Conservation (phyloP, 2,888 invertebrate genomes). For the Tinea pellionella region DNA sequence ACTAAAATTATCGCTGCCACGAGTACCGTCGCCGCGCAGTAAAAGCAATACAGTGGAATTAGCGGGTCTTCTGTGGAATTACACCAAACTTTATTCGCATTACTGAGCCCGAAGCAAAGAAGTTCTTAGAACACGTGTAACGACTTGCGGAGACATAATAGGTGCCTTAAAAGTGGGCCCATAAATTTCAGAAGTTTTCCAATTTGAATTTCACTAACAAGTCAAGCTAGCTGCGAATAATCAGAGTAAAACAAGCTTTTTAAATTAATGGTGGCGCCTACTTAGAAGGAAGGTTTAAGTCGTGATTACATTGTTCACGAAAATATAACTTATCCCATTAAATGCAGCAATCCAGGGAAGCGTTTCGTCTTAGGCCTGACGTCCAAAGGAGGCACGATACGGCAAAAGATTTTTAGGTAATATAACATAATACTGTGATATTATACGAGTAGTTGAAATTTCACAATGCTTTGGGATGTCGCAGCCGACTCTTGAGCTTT, state of each 20-base stretch:
- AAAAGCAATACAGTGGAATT: slow-evolving; percentile 12
- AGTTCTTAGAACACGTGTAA: slow-evolving; percentile 28
- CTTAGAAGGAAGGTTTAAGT: not conserved
- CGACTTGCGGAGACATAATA: slow-evolving; percentile 45
- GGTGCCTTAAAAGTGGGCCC: slow-evolving; percentile 51
- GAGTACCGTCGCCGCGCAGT: not conserved
- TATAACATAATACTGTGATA: too few species aligned
- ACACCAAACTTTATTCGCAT: slow-evolving; percentile 13
- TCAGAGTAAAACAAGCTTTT: slow-evolving; percentile 11
- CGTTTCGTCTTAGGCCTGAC: too few species aligned
- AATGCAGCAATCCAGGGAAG: too few species aligned
- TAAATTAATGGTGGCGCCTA: slow-evolving; percentile 10
- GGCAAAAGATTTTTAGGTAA: too few species aligned
- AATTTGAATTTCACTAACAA: slow-evolving; percentile 65
- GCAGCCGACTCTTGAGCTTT: too few species aligned
- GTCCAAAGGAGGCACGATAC: too few species aligned
- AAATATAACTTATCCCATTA: too few species aligned
- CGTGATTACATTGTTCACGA: not conserved
- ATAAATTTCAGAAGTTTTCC: slow-evolving; percentile 62
- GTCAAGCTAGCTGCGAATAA: slow-evolving; percentile 27
- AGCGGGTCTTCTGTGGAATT: slow-evolving; percentile 9
- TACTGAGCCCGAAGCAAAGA: slow-evolving; percentile 18
- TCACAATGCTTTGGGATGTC: too few species aligned
- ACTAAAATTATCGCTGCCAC: not conserved
- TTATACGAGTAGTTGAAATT: too few species aligned